Evolutionary conservation across 2,113 vertebrate genomes (phyloP).

Genomic region (Paramisgurnus dabryanus): DNA sequence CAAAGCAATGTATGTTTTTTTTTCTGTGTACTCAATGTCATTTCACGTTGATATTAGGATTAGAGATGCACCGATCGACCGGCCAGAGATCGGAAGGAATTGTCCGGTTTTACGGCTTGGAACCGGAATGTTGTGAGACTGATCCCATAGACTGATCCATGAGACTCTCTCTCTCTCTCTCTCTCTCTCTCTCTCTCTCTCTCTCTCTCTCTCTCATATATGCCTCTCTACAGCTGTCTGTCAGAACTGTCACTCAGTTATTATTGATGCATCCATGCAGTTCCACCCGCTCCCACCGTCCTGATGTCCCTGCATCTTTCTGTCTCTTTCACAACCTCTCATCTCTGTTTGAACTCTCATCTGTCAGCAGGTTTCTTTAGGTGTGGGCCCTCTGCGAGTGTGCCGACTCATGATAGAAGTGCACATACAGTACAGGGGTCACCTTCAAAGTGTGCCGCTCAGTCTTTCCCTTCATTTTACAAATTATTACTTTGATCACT

Average conservation of each 20-base stretch:
- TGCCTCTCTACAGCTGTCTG: conserved; percentile 60
- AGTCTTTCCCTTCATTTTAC: conserved; percentile 15
- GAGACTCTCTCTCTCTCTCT: too few relatives aligned
- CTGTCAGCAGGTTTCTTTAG: not conserved
- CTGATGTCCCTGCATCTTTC: not conserved
- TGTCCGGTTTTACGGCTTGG: too few relatives aligned
- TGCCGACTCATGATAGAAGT: conserved; percentile 31
- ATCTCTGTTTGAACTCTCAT: conserved; percentile 30
- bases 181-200: too few relatives aligned
- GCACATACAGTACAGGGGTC: conserved; percentile 6
- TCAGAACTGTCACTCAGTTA: conserved; percentile 61
- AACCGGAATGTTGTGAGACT: too few relatives aligned
- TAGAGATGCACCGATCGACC: too few relatives aligned
- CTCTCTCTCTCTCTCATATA: conserved; percentile 56
- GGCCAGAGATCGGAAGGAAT: too few relatives aligned
- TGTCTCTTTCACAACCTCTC: conserved; percentile 4
- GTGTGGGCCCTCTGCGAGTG: not conserved
- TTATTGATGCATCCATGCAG: conserved; percentile 51
- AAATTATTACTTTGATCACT: conserved; percentile 33
- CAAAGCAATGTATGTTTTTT: too few relatives aligned
- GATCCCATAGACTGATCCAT: too few relatives aligned
- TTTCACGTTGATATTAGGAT: too few relatives aligned
- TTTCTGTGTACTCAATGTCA: too few relatives aligned
- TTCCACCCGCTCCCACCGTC: conserved; percentile 26
- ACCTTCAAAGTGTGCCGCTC: conserved; percentile 15